Evolutionary conservation across 2,113 vertebrate species (phyloP).

Genomic region (Mirounga angustirostris): DNA sequence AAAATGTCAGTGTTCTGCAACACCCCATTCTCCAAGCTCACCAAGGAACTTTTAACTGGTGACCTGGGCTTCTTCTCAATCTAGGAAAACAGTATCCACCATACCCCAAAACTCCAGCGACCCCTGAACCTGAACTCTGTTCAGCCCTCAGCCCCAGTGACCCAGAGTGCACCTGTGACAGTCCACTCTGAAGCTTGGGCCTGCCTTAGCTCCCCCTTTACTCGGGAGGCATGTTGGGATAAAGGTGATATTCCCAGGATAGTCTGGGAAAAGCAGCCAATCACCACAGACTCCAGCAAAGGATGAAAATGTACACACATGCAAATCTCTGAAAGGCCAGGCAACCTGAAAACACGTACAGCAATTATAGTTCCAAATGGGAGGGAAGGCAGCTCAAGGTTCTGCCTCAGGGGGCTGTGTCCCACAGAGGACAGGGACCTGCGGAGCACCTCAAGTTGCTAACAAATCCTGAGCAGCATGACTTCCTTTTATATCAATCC

Average conservation of each 20-base stretch:
- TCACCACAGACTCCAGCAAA: not conserved
- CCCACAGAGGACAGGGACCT: not conserved
- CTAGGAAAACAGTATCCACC: not conserved
- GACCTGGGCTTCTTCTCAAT: not conserved
- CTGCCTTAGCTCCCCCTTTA: too few species aligned
- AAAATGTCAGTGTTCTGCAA: not conserved
- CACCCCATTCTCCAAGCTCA: not conserved
- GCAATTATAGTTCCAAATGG: not conserved
- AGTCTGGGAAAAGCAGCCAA: not conserved
- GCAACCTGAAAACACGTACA: not conserved
- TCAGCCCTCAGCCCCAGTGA: not conserved
- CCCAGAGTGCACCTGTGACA: not conserved
- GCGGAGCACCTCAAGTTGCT: not conserved
- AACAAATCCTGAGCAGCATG: fast-evolving
- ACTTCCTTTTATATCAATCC: not conserved
- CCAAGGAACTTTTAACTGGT: not conserved
- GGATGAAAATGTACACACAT: not conserved
- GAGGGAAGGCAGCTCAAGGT: not conserved
- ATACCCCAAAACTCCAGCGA: not conserved
- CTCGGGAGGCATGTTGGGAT: not conserved
- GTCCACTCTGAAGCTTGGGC: not conserved
- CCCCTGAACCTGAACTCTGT: not conserved
- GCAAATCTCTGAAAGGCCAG: not conserved
- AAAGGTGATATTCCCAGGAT: not conserved
- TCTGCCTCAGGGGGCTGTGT: not conserved